A percentile compares a stretch with the other conserved stretches of the same genome.
Evolutionary conservation across 1,140 invertebrate genomes (phyloP).

Genomic region (Colletes latitarsis): DNA sequence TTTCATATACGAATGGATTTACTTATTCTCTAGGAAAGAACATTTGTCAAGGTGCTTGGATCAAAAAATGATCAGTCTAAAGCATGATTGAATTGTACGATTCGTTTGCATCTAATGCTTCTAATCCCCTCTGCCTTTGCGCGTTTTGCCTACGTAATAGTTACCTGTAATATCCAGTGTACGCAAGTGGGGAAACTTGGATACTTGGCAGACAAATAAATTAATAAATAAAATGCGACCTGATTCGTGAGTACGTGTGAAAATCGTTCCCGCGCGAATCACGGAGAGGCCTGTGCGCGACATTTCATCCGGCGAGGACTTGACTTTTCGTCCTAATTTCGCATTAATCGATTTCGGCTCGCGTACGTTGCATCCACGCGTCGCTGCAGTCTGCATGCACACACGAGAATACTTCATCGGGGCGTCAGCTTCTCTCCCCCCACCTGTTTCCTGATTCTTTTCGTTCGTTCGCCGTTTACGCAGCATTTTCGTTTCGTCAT

Average conservation of each 20-base stretch:
- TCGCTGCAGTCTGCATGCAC: not conserved
- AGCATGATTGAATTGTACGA: no score
- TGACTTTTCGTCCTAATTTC: slow-evolving; percentile 63
- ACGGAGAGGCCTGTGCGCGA: slow-evolving; percentile 18
- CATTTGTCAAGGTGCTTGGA: no score
- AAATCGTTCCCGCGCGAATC: slow-evolving; percentile 25
- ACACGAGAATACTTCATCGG: not conserved
- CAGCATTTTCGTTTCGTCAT: no score
- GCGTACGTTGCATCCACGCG: slow-evolving; percentile 39
- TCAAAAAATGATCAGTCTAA: no score
- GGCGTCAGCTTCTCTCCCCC: not conserved
- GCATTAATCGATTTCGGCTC: slow-evolving; percentile 56
- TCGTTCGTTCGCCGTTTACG: not conserved
- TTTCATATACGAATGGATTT: no score
- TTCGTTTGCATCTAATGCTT: no score
- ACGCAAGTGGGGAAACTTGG: not conserved
- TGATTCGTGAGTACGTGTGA: slow-evolving; percentile 16
- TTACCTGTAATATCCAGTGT: no score
- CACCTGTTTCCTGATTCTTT: not conserved
- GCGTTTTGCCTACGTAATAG: no score
- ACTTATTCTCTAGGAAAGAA: no score
- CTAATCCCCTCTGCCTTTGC: no score
- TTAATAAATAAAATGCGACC: slow-evolving; percentile 7
- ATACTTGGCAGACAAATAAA: no score
- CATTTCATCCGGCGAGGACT: slow-evolving; percentile 47